A percentile compares a stretch with the other conserved stretches of the same genome.
These are phyloP conservation scores for Amphipoea oculea DNA, from an alignment of 2,888 invertebrate genomes.

Conservation along the genomic window DNA sequence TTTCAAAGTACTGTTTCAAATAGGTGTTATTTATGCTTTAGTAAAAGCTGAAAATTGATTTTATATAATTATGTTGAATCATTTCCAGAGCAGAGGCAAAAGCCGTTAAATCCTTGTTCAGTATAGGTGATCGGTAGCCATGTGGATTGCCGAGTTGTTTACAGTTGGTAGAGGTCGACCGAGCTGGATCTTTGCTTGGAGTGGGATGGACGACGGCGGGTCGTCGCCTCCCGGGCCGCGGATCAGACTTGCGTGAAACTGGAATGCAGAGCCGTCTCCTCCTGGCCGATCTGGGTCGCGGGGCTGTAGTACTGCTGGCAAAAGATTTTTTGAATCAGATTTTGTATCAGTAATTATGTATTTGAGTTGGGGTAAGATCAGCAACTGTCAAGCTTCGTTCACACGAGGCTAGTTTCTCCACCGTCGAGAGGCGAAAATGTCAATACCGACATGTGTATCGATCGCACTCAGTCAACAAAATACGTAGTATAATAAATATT, in stretches of 20 bases:
- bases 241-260: conserved; percentile 96
- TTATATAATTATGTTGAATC: conserved; percentile 3
- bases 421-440: not conserved
- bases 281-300: conserved; percentile 93
- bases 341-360: not conserved
- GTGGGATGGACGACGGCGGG: conserved; percentile 80
- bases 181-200: conserved; percentile 75
- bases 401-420: not conserved
- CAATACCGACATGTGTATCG: not conserved
- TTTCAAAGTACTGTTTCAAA: conserved; percentile 19
- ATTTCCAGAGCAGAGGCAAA: conserved; percentile 21
- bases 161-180: conserved; percentile 83
- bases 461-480: not conserved
- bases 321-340: conserved; percentile 3
- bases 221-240: conserved; percentile 81
- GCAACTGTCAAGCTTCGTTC: not conserved
- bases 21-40: conserved; percentile 1
- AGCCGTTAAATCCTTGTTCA: conserved; percentile 23
- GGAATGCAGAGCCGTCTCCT: conserved; percentile 93
- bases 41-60: not conserved
- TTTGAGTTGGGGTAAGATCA: not conserved
- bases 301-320: conserved; percentile 94
- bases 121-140: conserved; percentile 20
- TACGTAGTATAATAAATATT: not conserved
- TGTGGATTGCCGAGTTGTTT: conserved; percentile 61